Base-by-base conservation (phyloP, 2,888 invertebrate species). In the Amaurobius ferox region DNA sequence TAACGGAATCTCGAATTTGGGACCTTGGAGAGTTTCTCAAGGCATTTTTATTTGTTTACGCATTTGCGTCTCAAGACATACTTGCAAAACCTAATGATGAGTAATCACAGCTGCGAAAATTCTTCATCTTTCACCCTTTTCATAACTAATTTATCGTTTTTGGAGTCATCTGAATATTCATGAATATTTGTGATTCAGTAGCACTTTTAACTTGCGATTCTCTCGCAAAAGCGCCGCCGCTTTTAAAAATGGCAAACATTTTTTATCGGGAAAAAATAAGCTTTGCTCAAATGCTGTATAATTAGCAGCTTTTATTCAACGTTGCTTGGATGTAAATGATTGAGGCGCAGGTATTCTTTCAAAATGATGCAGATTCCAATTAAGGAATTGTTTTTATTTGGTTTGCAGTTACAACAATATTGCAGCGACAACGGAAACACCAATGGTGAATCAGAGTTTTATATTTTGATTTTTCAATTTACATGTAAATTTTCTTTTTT, bases 151-250 rank as follows among this genome's bases (percentile, higher is more conserved):
- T n/a, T n/a, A n/a, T n/a, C n/a, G n/a, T n/a, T n/a, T n/a, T n/a
- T n/a, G n/a, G n/a, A n/a, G n/a, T n/a, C n/a, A n/a, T 35, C 55
- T 55, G 55, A 55, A 55, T 55, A 55, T 55, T 55, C 55, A 55
- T 55, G 55, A 55, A 23, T 1, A 2, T 44, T 44, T 55, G 55
- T 55, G 3, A 5, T 55, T 55, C 55, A 55, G 23, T 19, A 55
- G 55, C 23, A 23, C 11, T 23, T 55, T 2, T 23, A 5, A 55
- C 55, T 55, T 3, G 11, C 19, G 23, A n/a, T 23, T 23, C 23
- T 55, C 23, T 23, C 55, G 19, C 23, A 23, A 55, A 23, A 55
- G 55, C n/a, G 23, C 55, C 13, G 3, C 55, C n/a, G 11, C 11
- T 23, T 19, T 55, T 55, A 55, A 55, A 55, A 55, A 55, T 55